Conservation (phyloP, 1,140 invertebrate species). For the Tetranychus urticae region DNA sequence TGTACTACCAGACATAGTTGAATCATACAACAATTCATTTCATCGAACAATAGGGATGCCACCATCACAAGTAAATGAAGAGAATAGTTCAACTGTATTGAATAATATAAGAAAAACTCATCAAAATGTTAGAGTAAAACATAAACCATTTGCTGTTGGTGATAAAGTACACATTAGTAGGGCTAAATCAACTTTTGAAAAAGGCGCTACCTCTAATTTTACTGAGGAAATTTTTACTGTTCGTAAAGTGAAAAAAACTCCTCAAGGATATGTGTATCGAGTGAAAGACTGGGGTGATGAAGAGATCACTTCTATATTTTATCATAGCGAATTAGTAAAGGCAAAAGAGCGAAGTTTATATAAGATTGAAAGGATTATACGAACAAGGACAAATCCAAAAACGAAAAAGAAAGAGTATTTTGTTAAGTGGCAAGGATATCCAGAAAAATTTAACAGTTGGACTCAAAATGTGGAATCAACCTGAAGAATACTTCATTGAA, state of each 20-base stretch:
- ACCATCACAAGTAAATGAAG: conserved; percentile 11
- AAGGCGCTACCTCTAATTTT: neutral
- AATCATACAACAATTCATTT: conserved; percentile 21
- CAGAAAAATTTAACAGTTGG: neutral
- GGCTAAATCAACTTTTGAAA: neutral
- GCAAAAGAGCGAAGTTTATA: neutral
- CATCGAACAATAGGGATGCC: conserved; percentile 22
- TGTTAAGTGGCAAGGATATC: neutral
- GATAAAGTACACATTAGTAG: neutral
- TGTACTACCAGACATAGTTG: conserved; percentile 18
- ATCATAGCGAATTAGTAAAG: neutral
- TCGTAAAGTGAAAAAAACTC: neutral
- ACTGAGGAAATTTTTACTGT: neutral
- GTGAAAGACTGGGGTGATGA: neutral
- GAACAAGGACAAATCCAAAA: neutral
- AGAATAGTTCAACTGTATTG: neutral
- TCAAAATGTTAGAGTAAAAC: neutral
- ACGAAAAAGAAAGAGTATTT: neutral
- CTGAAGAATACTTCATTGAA: neutral
- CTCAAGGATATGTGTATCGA: neutral
- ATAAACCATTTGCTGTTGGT: neutral
- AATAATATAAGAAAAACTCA: neutral
- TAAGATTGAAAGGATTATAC: neutral
- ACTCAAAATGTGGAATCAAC: neutral
- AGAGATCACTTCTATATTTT: neutral